Evolutionary conservation across 2,888 invertebrate species (phyloP).

Genomic region (Pegoplata infirma): DNA sequence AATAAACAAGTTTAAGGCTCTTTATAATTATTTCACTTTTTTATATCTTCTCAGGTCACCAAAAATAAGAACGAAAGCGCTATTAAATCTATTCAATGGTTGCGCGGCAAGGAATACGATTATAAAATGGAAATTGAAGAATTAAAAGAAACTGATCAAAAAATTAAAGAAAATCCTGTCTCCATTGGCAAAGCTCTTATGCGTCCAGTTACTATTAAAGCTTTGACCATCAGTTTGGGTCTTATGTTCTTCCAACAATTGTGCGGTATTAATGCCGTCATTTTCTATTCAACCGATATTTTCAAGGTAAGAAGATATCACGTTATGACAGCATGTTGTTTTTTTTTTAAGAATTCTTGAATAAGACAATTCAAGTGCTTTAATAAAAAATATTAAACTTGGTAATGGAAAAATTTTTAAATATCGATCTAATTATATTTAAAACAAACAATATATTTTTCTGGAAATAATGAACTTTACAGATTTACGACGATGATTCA

Average conservation of each 20-base stretch:
- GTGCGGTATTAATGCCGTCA: slow-evolving; percentile 89
- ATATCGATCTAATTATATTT: too few species aligned
- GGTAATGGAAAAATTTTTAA: too few species aligned
- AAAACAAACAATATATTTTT: too few species aligned
- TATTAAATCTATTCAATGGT: slow-evolving; percentile 82
- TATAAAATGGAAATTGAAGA: slow-evolving; percentile 82
- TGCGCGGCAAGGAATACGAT: slow-evolving; percentile 87
- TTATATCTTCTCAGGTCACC: slow-evolving; percentile 67
- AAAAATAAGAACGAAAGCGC: slow-evolving; percentile 84
- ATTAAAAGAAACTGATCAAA: slow-evolving; percentile 80
- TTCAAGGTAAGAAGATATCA: slow-evolving; percentile 81
- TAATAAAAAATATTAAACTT: too few species aligned
- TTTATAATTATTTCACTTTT: neutral
- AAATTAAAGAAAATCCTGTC: slow-evolving; percentile 79
- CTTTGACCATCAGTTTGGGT: slow-evolving; percentile 85
- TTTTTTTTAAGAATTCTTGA: slow-evolving; percentile 67
- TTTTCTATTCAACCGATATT: slow-evolving; percentile 88
- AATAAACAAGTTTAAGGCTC: neutral
- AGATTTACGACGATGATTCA: too few species aligned
- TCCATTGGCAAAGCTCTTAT: slow-evolving; percentile 81
- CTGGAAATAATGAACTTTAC: too few species aligned
- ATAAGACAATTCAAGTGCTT: too few species aligned
- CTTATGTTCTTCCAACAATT: slow-evolving; percentile 95
- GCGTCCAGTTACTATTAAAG: slow-evolving; percentile 82
- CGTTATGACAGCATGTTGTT: slow-evolving; percentile 3